These are phyloP conservation scores for Taenaris catops DNA, from an alignment of 2,888 invertebrate genomes.

Conservation along the genomic window DNA sequence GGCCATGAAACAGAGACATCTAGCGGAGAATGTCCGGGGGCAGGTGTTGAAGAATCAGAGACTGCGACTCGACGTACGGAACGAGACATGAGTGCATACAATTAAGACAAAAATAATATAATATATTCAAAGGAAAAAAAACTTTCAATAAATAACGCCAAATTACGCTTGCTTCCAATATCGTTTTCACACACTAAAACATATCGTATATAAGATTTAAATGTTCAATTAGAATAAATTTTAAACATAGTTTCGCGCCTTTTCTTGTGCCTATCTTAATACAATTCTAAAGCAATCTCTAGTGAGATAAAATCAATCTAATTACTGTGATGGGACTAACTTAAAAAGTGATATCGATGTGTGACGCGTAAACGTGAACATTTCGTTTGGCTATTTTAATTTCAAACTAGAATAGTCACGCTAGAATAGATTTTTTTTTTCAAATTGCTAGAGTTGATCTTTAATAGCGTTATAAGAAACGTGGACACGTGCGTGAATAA, in stretches of 20 bases:
- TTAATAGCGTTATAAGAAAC: constrained; percentile 4
- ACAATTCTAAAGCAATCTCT: constrained; percentile 56
- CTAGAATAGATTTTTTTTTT: constrained; percentile 43
- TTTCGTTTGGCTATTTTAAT: constrained; percentile 15
- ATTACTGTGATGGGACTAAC: constrained; percentile 61
- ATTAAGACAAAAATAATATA: constrained; percentile 30
- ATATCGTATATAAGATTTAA: constrained; percentile 66
- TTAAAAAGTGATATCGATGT: constrained; percentile 53
- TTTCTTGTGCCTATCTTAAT: constrained; percentile 70
- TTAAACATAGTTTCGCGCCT: constrained; percentile 61
- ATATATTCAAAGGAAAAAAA: too few species aligned
- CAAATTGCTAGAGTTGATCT: constrained; percentile 27
- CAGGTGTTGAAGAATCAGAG: constrained; percentile 72
- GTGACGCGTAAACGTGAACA: constrained; percentile 24
- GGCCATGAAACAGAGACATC: constrained; percentile 73
- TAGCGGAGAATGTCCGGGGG: constrained; percentile 63
- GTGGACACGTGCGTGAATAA: constrained; percentile 20
- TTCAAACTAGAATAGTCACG: constrained; percentile 33
- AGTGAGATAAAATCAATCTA: constrained; percentile 50
- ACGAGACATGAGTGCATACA: constrained; percentile 64
- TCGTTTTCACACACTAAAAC: constrained; percentile 58
- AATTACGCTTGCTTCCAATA: constrained; percentile 77
- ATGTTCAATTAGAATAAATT: constrained; percentile 49
- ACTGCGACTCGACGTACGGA: constrained; percentile 71
- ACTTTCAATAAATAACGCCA: constrained; percentile 50